Conservation (phyloP, 2,888 invertebrate species). For the Drosophila buzzatii region DNA sequence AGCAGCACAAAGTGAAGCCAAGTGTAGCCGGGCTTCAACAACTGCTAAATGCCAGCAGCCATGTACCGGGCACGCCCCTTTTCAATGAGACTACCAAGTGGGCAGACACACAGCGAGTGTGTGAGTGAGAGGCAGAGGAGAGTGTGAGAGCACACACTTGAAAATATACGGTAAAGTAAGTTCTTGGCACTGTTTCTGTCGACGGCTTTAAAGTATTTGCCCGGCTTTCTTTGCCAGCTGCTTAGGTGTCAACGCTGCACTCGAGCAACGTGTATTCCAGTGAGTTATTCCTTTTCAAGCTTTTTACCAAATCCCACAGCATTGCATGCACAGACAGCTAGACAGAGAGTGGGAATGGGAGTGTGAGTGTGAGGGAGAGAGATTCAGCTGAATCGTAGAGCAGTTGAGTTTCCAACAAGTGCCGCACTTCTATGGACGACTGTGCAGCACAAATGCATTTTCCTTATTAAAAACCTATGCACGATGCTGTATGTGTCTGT, state of each 20-base stretch:
- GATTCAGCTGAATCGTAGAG: neutral
- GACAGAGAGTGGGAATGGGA: neutral
- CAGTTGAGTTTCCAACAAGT: constrained; percentile 34
- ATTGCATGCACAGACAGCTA: constrained; percentile 19
- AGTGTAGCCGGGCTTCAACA: constrained; percentile 55
- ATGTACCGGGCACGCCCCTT: constrained; percentile 38
- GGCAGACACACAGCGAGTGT: constrained; percentile 3
- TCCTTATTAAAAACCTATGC: constrained; percentile 54
- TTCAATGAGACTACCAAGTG: constrained; percentile 15
- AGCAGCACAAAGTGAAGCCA: constrained; percentile 44
- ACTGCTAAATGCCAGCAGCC: constrained; percentile 54
- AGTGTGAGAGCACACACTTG: constrained; percentile 5
- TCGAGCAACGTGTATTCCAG: constrained; percentile 59
- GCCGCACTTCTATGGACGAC: constrained; percentile 56
- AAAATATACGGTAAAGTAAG: constrained; percentile 31
- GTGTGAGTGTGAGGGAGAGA: neutral
- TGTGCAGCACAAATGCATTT: constrained; percentile 69
- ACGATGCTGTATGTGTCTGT: constrained; percentile 13
- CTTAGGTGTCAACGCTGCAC: constrained; percentile 65
- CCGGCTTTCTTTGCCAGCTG: constrained; percentile 62
- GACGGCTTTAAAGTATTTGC: constrained; percentile 55
- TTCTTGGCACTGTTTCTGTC: constrained; percentile 24
- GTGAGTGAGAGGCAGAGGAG: neutral
- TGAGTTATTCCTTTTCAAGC: constrained; percentile 61
- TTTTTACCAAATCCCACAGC: constrained; percentile 61